Evolutionary conservation across 2,113 vertebrate species (phyloP), one percentile per base, ranked within the genome.

Genomic region (Lepus timidus): DNA sequence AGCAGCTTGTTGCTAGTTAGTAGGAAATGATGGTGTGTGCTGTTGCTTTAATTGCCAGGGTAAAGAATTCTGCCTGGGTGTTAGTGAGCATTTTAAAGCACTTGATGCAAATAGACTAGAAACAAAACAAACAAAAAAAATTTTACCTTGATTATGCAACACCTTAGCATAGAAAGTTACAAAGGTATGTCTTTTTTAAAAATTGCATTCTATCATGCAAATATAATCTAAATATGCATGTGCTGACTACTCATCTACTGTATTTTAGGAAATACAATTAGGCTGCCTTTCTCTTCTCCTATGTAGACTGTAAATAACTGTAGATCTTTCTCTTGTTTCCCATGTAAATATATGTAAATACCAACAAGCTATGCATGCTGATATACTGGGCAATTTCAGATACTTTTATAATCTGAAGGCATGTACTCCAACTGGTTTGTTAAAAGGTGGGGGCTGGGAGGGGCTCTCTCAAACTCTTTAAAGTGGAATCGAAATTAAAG

Each of bases 271-370:
- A 98, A 98, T 98, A 98, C 98, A 98, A 98, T 98, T 98, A 98
- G 98, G 98, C 98, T 96, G 97, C 98, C 98, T 99, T 99, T 98
- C 98, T 98, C 98, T 98, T 99, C 98, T 98, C 98, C 98, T 98
- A 90, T 97, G 98, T 98, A 99, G 98, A 98, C 98, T 99, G 99
- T 99, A 99, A 99, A 99, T 99, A 98, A 98, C 97, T 98, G 98
- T 99, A 98, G 98, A 98, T 98, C 98, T 96, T 96, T 96, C 97
- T 98, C 98, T 98, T 98, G 97, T 98, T 98, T 98, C 93, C 97
- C 87, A 95, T 99, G 99, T 99, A 99, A 99, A 99, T 99, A 99
- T 97, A 98, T 99, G 99, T 99, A 99, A 99, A 99, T 99, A 99
- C 97, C 97, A 98, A 98, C 98, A 98, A 99, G 97, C 99, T 99